Conservation (phyloP, 37 sponge, comb jelly and placozoan species). For the Agelas oroides region DNA sequence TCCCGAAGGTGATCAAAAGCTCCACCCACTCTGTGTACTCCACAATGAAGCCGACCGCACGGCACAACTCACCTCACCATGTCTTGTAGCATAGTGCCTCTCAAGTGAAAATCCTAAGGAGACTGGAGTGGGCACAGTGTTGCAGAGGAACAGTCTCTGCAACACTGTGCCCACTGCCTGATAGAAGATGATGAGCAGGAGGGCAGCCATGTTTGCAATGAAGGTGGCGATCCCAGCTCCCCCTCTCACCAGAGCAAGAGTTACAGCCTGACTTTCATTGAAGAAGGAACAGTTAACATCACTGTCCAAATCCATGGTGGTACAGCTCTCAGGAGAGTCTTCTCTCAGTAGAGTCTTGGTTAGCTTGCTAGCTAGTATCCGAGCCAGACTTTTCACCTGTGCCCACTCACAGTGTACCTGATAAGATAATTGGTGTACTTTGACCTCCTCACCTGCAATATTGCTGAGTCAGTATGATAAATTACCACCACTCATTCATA, state of each 20-base stretch:
- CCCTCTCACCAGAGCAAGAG: conserved; percentile 19
- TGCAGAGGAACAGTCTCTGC: conserved; percentile 56
- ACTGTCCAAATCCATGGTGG: background rate
- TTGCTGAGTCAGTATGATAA: too few species aligned
- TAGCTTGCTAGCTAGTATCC: too few species aligned
- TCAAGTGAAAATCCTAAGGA: conserved; percentile 16
- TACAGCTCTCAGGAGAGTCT: too few species aligned
- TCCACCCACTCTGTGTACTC: conserved; percentile 12
- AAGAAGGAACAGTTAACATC: background rate
- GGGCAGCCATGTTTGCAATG: conserved; percentile 14
- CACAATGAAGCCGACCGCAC: background rate
- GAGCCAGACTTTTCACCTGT: too few species aligned
- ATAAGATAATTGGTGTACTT: too few species aligned
- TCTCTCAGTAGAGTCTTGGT: too few species aligned
- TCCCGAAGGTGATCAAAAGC: conserved; percentile 4
- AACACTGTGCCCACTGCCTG: background rate
- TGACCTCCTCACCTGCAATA: too few species aligned
- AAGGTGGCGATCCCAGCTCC: conserved; percentile 7
- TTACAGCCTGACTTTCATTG: background rate
- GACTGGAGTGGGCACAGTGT: conserved; percentile 5
- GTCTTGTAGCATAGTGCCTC: background rate
- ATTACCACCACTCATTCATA: too few species aligned
- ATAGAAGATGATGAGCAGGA: conserved; percentile 22
- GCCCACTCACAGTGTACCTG: too few species aligned
- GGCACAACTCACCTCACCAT: background rate